Conservation (phyloP, 64 coral and sea anemone species). For the Stichodactyla mertensii region DNA sequence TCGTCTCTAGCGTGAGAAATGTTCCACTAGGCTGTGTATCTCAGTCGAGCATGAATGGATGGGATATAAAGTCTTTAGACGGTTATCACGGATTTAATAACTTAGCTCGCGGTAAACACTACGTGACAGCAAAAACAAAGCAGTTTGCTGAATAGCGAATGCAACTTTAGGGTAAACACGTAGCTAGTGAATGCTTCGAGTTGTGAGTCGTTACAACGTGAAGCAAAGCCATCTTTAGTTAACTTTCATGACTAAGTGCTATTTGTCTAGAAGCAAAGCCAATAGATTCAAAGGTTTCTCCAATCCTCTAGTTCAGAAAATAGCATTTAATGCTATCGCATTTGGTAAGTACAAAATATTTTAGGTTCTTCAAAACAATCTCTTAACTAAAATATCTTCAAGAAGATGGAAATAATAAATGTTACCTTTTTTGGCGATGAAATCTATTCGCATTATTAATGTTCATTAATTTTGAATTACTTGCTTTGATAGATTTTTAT, state of each 20-base stretch:
- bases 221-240: no score
- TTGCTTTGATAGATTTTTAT: neutral
- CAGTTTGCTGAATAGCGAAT: neutral
- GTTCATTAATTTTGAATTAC: neutral
- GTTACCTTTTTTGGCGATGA: neutral
- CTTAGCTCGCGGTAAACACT: neutral
- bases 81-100: neutral
- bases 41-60: neutral
- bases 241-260: no score
- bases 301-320: no score
- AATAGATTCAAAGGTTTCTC: no score
- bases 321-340: no score
- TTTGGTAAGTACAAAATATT: neutral
- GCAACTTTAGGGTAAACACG: neutral
- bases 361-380: no score
- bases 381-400: neutral
- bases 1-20: neutral
- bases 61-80: neutral
- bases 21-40: neutral
- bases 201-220: neutral
- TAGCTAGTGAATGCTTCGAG: neutral
- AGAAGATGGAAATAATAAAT: neutral
- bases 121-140: neutral
- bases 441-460: neutral
- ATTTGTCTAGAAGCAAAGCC: no score